These are phyloP conservation scores for Xenopus borealis DNA, from an alignment of 2,113 vertebrate species.

Conservation along the genomic window DNA sequence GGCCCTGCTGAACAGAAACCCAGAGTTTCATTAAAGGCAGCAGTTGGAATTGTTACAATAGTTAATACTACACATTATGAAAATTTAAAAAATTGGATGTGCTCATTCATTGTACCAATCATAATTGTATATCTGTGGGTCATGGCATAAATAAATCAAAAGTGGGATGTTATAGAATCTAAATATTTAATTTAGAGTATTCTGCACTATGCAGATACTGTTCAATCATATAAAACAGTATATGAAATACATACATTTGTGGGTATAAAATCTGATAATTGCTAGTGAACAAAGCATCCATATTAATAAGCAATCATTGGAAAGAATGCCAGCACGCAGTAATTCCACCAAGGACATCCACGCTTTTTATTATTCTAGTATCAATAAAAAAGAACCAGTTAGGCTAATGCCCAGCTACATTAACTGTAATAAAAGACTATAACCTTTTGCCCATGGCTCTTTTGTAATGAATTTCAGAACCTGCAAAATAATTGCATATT, in stretches of 20 bases:
- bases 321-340: background rate
- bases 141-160: no score
- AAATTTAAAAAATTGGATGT: no score
- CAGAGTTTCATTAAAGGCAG: no score
- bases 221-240: background rate
- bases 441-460: slow-evolving; percentile 10
- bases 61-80: no score
- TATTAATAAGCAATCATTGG: background rate
- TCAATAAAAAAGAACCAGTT: slow-evolving; percentile 21
- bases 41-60: no score
- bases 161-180: no score
- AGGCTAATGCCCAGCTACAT: background rate
- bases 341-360: slow-evolving; percentile 9
- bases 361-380: slow-evolving; percentile 6
- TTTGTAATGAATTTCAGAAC: slow-evolving; percentile 10
- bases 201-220: no score
- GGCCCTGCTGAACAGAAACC: no score
- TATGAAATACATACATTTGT: background rate
- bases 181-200: no score
- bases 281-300: background rate
- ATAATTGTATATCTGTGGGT: no score
- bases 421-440: slow-evolving; percentile 5
- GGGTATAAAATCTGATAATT: background rate
- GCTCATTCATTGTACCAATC: no score
- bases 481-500: slow-evolving; percentile 16